Percentiles rank a stretch among this genome's conserved stretches.
phyloP scores from a whole-genome alignment of 2,113 vertebrate genomes.

The Anthoscopus minutus region DNA sequence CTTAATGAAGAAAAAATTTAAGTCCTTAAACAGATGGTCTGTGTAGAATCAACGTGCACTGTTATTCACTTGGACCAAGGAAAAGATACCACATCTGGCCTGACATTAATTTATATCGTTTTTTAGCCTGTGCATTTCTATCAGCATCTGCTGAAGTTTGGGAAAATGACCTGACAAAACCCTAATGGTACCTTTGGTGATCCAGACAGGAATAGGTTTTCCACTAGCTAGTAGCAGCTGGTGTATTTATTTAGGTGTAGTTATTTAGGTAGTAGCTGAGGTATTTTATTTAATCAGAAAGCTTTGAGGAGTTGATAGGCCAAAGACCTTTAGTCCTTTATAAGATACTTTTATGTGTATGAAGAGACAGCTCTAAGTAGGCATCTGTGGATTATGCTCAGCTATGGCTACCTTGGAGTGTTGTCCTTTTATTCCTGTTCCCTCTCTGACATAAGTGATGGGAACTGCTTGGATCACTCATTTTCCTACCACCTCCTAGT shows the following conservation, averaged over 20 bases:
- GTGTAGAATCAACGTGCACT: neutral
- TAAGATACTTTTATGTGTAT: neutral
- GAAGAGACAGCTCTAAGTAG: neutral
- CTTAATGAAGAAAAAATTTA: neutral
- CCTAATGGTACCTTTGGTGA: neutral
- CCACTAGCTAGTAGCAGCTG: neutral
- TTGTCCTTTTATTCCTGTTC: neutral
- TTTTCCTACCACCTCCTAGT: neutral
- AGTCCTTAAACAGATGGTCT: neutral
- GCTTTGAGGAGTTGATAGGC: neutral
- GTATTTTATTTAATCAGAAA: neutral
- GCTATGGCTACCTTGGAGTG: neutral
- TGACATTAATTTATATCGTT: neutral
- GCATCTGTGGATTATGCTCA: neutral
- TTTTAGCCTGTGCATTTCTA: neutral
- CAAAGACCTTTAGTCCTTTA: neutral
- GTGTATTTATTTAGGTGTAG: neutral
- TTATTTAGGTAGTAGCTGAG: neutral
- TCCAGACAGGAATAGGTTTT: neutral
- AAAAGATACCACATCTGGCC: neutral
- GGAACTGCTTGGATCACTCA: neutral
- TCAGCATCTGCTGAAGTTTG: neutral
- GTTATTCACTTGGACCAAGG: neutral
- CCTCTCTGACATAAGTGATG: neutral
- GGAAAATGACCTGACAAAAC: neutral